These are phyloP conservation scores for Drosophila seguyi DNA, from an alignment of 1,140 invertebrate genomes.

Conservation along the genomic window DNA sequence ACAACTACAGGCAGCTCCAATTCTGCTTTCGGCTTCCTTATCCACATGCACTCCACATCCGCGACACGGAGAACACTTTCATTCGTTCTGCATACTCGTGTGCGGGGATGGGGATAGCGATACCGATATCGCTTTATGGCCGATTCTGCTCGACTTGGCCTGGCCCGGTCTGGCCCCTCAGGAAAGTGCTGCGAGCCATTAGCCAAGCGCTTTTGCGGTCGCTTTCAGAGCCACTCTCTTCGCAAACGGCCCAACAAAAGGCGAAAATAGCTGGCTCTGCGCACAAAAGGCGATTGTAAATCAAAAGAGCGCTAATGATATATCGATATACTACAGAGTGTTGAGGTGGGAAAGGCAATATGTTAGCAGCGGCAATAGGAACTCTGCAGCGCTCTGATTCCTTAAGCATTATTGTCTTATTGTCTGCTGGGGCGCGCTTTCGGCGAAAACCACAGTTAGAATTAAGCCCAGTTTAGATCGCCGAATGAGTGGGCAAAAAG, in stretches of 20 bases:
- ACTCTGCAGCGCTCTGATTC: constrained; percentile 60
- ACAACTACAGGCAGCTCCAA: not conserved
- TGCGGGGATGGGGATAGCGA: constrained; percentile 8
- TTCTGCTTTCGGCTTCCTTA: constrained; percentile 3
- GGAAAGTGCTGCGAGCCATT: constrained; percentile 69
- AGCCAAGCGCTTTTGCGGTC: constrained; percentile 45
- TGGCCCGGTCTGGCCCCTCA: constrained; percentile 18
- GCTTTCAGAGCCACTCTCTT: constrained; percentile 42
- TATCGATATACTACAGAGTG: constrained; percentile 68
- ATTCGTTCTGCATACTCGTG: constrained; percentile 70
- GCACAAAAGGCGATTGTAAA: constrained; percentile 77
- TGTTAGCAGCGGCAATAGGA: constrained; percentile 28
- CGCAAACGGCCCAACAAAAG: constrained; percentile 61
- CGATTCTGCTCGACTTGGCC: constrained; percentile 23
- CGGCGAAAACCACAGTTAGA: constrained; percentile 60
- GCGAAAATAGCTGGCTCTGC: constrained; percentile 42
- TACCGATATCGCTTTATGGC: constrained; percentile 30
- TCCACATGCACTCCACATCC: constrained; percentile 23
- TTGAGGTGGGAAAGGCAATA: constrained; percentile 45
- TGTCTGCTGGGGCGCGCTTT: constrained; percentile 33
- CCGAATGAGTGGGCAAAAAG: constrained; percentile 29
- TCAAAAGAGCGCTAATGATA: constrained; percentile 79
- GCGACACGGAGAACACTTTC: constrained; percentile 68
- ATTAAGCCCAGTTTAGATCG: constrained; percentile 44
- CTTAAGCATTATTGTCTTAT: constrained; percentile 52